Percentiles rank a stretch among this genome's conserved stretches.
Evolutionary conservation across 2,797 vertebrate species (phyloP).

Genomic region (Esox masquinongy): DNA sequence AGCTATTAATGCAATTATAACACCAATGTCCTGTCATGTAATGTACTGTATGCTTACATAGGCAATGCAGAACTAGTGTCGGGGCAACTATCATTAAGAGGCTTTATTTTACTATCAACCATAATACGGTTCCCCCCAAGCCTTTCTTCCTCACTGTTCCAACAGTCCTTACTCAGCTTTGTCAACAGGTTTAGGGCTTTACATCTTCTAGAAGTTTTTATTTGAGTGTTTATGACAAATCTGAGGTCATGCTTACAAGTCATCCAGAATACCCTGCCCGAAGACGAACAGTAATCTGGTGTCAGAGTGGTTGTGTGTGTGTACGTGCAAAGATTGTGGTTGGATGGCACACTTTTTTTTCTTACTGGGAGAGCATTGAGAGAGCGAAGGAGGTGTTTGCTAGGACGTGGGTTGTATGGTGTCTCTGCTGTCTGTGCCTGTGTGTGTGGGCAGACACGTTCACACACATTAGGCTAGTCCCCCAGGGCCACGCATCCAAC

Average conservation of each 20-base stretch:
- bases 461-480: conserved; percentile 35
- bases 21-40: conserved; percentile 1
- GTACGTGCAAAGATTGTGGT: conserved; percentile 10
- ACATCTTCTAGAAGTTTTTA: background rate
- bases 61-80: background rate
- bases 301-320: conserved; percentile 25
- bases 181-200: background rate
- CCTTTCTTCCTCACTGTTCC: background rate
- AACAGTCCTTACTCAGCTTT: background rate
- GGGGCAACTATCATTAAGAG: background rate
- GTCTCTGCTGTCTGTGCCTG: background rate
- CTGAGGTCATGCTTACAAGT: background rate
- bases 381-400: conserved; percentile 50
- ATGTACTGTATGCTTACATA: background rate
- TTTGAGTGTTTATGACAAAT: background rate
- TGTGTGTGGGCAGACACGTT: conserved; percentile 33
- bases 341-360: conserved; percentile 7
- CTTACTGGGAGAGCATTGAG: conserved; percentile 58
- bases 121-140: background rate
- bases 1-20: conserved; percentile 17
- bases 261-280: conserved; percentile 3
- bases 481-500: background rate
- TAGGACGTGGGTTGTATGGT: conserved; percentile 45
- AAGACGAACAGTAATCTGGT: conserved; percentile 1
- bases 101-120: background rate